Evolutionary conservation across 2,113 vertebrate genomes (phyloP), one percentile per base, ranked within the genome.

Genomic region (Orycteropus afer): DNA sequence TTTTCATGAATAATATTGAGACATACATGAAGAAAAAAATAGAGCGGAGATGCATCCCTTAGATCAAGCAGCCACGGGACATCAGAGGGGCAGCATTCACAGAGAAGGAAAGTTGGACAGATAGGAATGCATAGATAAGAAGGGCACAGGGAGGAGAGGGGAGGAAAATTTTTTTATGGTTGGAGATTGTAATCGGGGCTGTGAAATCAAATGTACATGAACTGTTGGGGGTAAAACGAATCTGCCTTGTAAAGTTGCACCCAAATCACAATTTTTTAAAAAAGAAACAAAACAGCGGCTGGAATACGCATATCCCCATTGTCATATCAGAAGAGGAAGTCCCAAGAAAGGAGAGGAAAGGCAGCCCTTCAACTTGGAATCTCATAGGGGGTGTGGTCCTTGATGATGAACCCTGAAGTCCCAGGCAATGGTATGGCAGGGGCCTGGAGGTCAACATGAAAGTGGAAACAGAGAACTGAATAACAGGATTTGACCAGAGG

Each of bases 1-100:
- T 81, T 95, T 93, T 95, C 49, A 49, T 91, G 51, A 92, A 45
- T 89, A 77, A 93, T 53, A 91, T 20, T 37, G 34, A 73, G 40
- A 67, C 5, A 49, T 27, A 86, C 8, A 63, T n/a, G 34, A 17
- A 17, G 85, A 71, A 80, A 84, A 67, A 79, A 67, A 73, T 15
- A 87, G 40, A 40, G n/a, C n/a, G n/a, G n/a, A n/a, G n/a, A n/a
- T n/a, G n/a, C n/a, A n/a, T n/a, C n/a, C n/a, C n/a, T n/a, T n/a
- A n/a, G n/a, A n/a, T n/a, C n/a, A n/a, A n/a, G n/a, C n/a, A n/a
- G n/a, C n/a, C n/a, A n/a, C n/a, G n/a, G n/a, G n/a, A n/a, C n/a
- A n/a, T n/a, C n/a, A n/a, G n/a, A n/a, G n/a, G n/a, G n/a, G n/a
- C n/a, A n/a, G n/a, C n/a, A n/a, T n/a, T n/a, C n/a, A n/a, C n/a